Base-by-base conservation (phyloP, 2,113 vertebrate genomes). In the Melierax canorus region DNA sequence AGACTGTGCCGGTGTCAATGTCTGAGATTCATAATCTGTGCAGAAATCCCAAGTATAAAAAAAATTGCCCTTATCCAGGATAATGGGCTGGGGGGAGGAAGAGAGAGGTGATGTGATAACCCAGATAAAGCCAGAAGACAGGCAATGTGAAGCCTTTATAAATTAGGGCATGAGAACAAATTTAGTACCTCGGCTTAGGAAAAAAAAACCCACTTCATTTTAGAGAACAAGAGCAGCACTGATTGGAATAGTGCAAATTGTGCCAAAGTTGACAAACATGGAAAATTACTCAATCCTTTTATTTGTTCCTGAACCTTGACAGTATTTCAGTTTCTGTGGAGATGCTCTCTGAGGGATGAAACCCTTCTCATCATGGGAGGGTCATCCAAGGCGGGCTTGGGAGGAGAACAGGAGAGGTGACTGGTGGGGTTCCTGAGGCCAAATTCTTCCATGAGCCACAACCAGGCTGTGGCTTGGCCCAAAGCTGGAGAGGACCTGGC, bases 211-310 rank as follows among this genome's bases (percentile, higher is more conserved):
- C 12, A 19, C 29, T 85, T 84, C 23, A 64, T 87, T 87, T 87
- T 72, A 50, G 77, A 85, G 77, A 85, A 68, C 41, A 68, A 64
- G 51, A 95, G 30, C 74, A 86, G 74, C 10, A 2, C 26, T 86
- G 81, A 80, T 76, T 0, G 9, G 90, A 96, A 96, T 7, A 94
- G 39, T 45, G n/a, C 34, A 58, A 71, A 68, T 50, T 81, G 92
- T 95, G 94, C 84, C 93, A 95, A 96, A 95, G 63, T 1, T 93
- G 88, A 96, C 92, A 96, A 93, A 93, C 43, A 30, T 9, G 87
- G 94, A 96, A 97, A 95, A 92, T 94, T 53, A 73, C 75, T 92
- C 4, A 15, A 55, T 84, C 39, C n/a, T 93, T 76, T 86, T 84
- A 60, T 94, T 91, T 94, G 48, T 91, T 95, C 66, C 66, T 72